Evolutionary conservation across 2,888 invertebrate species (phyloP), one percentile per base, ranked within the genome.

Genomic region (Pollenia amentaria): DNA sequence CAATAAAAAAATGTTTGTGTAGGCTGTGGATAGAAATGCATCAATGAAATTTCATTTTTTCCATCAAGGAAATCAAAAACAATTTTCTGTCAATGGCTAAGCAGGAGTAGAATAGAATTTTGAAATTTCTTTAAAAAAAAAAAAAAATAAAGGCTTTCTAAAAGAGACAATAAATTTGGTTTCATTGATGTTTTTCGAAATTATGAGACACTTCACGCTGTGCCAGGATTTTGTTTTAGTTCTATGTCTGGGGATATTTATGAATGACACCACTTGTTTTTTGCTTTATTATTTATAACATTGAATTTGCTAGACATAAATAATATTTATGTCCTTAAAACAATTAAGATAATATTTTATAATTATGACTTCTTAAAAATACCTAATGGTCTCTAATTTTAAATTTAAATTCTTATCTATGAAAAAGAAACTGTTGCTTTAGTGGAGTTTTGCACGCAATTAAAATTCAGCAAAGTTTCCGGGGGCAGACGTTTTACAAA

Each of bases 21-120:
- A 69, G 75, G 60, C 29, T 29, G 81, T 21, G 55, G 48, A 46
- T n/a, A 12, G 40, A 77, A 82, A 84, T 48, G 64, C 83, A 84
- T 86, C 79, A 86, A 84, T 83, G 83, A 79, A 79, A 62, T 79
- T 69, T 64, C 55, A 44, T 29, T 78, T 82, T 42, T 78, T 82
- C 62, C 51, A 64, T 78, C 38, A 57, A 48, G 76, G 42, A 82
- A 77, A 44, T 21, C 53, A n/a, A 11, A 40, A 21, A 42, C 42
- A 69, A 62, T 48, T 78, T 78, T 51, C 70, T 57, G 77, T 67
- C 62, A 64, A 70, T 79, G 53, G 6, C 44, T 11, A 62, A 46
- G 9, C 3, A 46, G 14, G 48, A 69, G 48, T 55, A 44, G 29
- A 29, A 46, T 16, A 77, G 48, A 46, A 40, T 65, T n/a, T 65